Evolutionary conservation across 2,888 invertebrate genomes (phyloP), one percentile per base, ranked within the genome.

Genomic region (Rhorus exstirpatorius): DNA sequence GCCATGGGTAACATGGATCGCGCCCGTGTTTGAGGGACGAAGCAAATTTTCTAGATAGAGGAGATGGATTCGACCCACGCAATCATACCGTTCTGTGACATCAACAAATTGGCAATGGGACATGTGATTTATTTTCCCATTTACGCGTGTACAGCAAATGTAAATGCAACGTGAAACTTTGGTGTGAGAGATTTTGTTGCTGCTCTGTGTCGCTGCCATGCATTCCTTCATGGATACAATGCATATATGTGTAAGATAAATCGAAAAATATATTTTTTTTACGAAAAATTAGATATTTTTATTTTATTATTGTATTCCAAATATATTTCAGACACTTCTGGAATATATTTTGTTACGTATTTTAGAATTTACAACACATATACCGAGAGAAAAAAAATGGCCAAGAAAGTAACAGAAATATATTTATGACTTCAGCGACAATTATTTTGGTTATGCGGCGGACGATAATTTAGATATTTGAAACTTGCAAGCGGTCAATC

Each of bases 61-160:
- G 51, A 41, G 53, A 65, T 70, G 60, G 53, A 84, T 67, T 55
- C 77, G 75, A 60, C 63, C 71, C 72, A 67, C 80, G 84, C 84
- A 79, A 84, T 87, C 85, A 81, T 85, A 84, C 83, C 77, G 71
- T 68, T 61, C 67, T 71, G 83, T 85, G 86, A 85, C 84, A 84
- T 85, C 84, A 83, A 84, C 86, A 86, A 87, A 87, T 86, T 86
- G 77, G 83, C 83, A 84, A 83, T 85, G 79, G 83, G 83, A 82
- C 78, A 75, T 84, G 86, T 86, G 84, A 86, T 87, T 86, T 84
- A 85, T 87, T 86, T 84, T 58, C 75, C 83, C 67, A 85, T 86
- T 86, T 84, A 84, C 55, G n/a, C n/a, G n/a, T n/a, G 81, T 68
- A 77, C 81, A 65, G 53, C 72, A 84, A 68, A 85, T 85, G 85